Base-by-base conservation (phyloP, 1,140 invertebrate genomes). In the Drosophila nebulosa region DNA sequence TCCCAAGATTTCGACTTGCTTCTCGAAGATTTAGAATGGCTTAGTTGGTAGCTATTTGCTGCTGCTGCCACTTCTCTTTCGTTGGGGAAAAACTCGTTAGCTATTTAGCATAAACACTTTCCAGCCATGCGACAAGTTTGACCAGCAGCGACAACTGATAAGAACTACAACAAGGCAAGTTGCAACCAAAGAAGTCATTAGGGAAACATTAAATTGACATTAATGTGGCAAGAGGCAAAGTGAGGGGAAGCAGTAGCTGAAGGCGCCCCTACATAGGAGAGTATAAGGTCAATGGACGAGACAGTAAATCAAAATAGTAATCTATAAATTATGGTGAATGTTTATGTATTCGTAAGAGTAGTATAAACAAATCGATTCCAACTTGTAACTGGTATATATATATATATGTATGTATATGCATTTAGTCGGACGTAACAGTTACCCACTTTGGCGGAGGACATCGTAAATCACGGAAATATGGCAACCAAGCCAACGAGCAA, bases 151-250 rank as follows among this genome's bases (percentile, higher is more conserved):
- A 21, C 39, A 74, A 79, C 83, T 88, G 83, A 88, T 88, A 88
- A 88, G 78, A 73, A 74, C 65, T 61, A 58, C 39, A 32, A 71
- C 57, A 52, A 50, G 70, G 63, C 64, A 88, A 88, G 63, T 88
- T 83, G 78, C 84, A 81, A 55, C 74, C 63, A 72, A 86, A 88
- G 83, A 88, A 84, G 84, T 89, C 84, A 89, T 89, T 89, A 89
- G 84, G 84, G 84, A 89, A 89, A 89, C 84, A 89, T 89, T 89
- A 89, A 89, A 89, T 89, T 89, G 84, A 89, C 84, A 89, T 89
- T 89, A 89, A 89, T 88, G 84, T 83, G 59, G 62, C 26, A 50
- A 30, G 9, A 21, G 46, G 50, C 26, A 27, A 24, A 52, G 14
- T 32, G 21, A 16, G 27, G 46, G 12, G 6, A 7, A 4, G 5